Evolutionary conservation across 1,140 invertebrate genomes (phyloP), one percentile per base, ranked within the genome.

Genomic region (Microplitis mediator): DNA sequence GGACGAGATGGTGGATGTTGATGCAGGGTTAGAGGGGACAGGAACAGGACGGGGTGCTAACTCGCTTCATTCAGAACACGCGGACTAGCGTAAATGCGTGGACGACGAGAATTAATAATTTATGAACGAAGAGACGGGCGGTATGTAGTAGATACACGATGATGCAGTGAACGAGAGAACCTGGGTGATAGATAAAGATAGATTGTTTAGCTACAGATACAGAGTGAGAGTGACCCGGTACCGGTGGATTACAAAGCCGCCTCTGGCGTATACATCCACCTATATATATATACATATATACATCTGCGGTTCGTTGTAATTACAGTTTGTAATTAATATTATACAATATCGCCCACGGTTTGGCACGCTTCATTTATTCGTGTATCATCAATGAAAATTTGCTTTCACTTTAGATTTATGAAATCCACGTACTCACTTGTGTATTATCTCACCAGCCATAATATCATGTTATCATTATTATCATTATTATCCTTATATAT

Each of bases 31-130:
- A 39, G 64, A 23, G 23, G 23, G 23, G 23, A 23, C 34, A 32
- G 58, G 54, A 23, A 52, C 6, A 66, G 36, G 16, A 4, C 50
- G 9, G 35, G 2, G 63, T 32, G 16, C n/a, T 31, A 32, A 34
- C 39, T 51, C 4, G 39, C 32, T 73, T 73, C 72, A 73, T 73
- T 73, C 56, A 73, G 64, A 69, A 62, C 32, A 23, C 14, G 63
- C 58, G 56, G 51, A 34, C 66, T 72, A 32, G 16, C 54, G 45
- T 71, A 64, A 72, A 69, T 36, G 54, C 74, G 69, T 45, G 36
- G 32, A 50, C 52, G 64, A 35, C 52, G 63, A 64, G 45, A 66
- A 75, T 69, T 72, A 69, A 67, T 71, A 66, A 65, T 75, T 75
- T 72, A 72, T 66, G 52, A 71, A 69, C 70, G 66, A 69, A 50